Conservation (phyloP, 1,140 invertebrate genomes). For the Diorhabda sublineata region DNA sequence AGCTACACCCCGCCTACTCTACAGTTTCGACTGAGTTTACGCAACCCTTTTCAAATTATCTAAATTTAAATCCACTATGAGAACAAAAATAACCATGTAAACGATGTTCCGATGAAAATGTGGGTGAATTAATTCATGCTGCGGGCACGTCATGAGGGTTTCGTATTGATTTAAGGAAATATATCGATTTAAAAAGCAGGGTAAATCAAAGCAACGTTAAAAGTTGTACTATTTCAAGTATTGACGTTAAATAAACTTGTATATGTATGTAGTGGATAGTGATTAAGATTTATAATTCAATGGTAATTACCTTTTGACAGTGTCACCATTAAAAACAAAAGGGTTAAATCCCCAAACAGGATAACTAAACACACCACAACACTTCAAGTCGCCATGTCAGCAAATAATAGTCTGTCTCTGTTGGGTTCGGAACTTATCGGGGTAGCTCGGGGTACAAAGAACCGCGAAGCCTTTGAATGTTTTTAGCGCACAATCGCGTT, state of each 20-base stretch:
- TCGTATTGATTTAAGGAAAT: slow-evolving; percentile 43
- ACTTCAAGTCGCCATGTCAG: slow-evolving; percentile 49
- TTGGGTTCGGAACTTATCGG: slow-evolving; percentile 40
- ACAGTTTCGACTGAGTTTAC: slow-evolving; percentile 29
- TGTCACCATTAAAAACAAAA: slow-evolving; percentile 35
- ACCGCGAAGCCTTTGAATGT: slow-evolving; percentile 41
- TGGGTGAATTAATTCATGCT: slow-evolving; percentile 28
- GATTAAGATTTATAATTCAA: background rate
- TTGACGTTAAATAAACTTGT: too few relatives aligned
- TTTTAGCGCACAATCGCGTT: slow-evolving; percentile 31
- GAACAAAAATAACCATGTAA: slow-evolving; percentile 15
- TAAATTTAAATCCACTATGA: slow-evolving; percentile 21
- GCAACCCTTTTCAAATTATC: slow-evolving; percentile 38
- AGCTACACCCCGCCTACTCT: slow-evolving; percentile 41
- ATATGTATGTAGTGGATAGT: too few relatives aligned
- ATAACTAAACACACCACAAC: slow-evolving; percentile 41
- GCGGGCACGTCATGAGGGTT: slow-evolving; percentile 33
- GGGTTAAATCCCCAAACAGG: slow-evolving; percentile 43
- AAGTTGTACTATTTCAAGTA: too few relatives aligned
- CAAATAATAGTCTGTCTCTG: slow-evolving; percentile 34
- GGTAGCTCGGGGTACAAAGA: slow-evolving; percentile 41
- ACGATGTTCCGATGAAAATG: slow-evolving; percentile 23
- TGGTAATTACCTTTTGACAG: slow-evolving; percentile 33
- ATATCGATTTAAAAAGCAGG: slow-evolving; percentile 42
- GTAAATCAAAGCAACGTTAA: slow-evolving; percentile 25